Conservation (phyloP, 2,113 vertebrate species). For the Psilopogon haemacephalus region DNA sequence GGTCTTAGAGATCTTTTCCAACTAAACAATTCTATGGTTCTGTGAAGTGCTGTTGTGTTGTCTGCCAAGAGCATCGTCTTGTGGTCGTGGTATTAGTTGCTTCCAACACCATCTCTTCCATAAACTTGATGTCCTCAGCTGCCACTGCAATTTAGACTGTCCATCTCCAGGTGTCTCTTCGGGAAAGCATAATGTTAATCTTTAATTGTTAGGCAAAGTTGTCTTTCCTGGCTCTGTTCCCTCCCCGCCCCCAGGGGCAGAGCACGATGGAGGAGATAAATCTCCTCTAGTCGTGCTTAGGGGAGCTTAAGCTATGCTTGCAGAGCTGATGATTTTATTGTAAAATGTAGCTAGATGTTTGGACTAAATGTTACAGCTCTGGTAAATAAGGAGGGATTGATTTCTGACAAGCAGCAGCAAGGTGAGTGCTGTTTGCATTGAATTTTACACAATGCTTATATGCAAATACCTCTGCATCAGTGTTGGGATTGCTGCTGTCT, state of each 20-base stretch:
- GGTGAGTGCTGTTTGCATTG: not conserved
- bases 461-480: not conserved
- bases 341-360: not conserved
- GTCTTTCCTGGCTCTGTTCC: not conserved
- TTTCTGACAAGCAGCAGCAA: not conserved
- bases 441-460: not conserved
- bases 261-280: not conserved
- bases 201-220: not conserved
- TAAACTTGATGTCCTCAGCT: not conserved
- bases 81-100: not conserved
- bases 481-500: not conserved
- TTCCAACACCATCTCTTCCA: not conserved
- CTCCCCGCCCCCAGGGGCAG: not conserved
- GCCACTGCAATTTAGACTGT: not conserved
- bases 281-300: not conserved
- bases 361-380: not conserved
- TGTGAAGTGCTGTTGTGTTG: not conserved
- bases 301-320: not conserved
- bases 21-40: too few relatives aligned
- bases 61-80: not conserved
- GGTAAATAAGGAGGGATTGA: not conserved
- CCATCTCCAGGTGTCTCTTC: not conserved
- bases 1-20: too few relatives aligned
- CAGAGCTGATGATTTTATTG: not conserved
- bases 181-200: not conserved